These are phyloP conservation scores for Oegoconia quadripuncta DNA, from an alignment of 2,888 invertebrate species.

Conservation along the genomic window DNA sequence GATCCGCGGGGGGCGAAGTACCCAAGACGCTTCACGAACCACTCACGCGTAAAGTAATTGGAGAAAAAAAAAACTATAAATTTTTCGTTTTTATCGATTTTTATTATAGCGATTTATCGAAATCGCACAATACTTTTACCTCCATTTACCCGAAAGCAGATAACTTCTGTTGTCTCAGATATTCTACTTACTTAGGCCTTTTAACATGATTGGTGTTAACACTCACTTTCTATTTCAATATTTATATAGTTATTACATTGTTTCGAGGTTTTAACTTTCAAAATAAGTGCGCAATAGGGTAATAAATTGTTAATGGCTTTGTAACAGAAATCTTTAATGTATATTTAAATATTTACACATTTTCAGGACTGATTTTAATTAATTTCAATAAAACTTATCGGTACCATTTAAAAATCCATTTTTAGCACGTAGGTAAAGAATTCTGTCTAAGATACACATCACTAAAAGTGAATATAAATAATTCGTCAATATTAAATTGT, in stretches of 20 bases:
- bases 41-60: conserved; percentile 67
- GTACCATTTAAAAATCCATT: too few relatives aligned
- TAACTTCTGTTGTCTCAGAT: conserved; percentile 27
- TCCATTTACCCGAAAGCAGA: conserved; percentile 51
- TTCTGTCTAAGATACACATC: too few relatives aligned
- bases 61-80: conserved; percentile 46
- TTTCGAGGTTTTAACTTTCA: not conserved
- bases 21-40: conserved; percentile 45
- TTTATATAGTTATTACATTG: conserved; percentile 6
- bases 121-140: conserved; percentile 55
- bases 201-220: conserved; percentile 30
- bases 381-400: too few relatives aligned
- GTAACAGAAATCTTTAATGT: not conserved
- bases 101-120: conserved; percentile 52
- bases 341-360: not conserved
- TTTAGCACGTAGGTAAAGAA: too few relatives aligned
- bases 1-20: conserved; percentile 10
- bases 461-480: too few relatives aligned
- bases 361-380: not conserved
- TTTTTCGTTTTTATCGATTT: conserved; percentile 58
- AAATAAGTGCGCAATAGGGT: not conserved
- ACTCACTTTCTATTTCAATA: conserved; percentile 6
- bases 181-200: conserved; percentile 28
- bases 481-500: too few relatives aligned
- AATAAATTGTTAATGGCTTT: not conserved